Conservation (phyloP, 2,888 invertebrate species). For the Dasypogon diadema region DNA sequence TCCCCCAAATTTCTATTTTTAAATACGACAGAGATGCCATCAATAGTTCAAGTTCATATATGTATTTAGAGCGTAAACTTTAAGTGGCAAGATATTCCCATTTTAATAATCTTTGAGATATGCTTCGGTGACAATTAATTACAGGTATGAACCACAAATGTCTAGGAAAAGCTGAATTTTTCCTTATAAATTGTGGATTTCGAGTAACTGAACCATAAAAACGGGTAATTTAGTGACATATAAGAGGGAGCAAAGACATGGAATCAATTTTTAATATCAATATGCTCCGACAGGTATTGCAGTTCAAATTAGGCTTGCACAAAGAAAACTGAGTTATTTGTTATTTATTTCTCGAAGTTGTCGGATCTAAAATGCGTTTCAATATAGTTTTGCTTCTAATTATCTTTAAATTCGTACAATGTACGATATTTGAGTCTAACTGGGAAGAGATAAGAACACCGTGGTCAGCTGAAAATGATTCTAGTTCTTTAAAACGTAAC, state of each 20-base stretch:
- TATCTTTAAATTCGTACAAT: no score
- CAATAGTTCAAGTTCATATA: slow-evolving; percentile 17
- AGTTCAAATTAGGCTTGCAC: neutral
- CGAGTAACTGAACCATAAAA: slow-evolving; percentile 28
- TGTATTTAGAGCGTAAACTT: slow-evolving; percentile 8
- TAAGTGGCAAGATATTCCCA: neutral
- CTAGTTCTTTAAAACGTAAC: neutral
- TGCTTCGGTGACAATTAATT: neutral
- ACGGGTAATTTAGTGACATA: slow-evolving; percentile 3
- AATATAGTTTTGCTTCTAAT: neutral
- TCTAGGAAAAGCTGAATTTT: neutral
- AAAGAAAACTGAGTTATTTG: slow-evolving; percentile 6
- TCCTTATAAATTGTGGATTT: neutral
- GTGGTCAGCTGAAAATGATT: neutral
- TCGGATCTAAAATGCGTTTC: slow-evolving; percentile 10
- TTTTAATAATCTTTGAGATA: neutral
- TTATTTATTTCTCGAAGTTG: neutral
- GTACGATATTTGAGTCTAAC: neutral
- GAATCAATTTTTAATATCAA: slow-evolving; percentile 41
- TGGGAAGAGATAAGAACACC: neutral
- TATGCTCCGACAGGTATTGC: slow-evolving; percentile 48
- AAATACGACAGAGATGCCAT: neutral
- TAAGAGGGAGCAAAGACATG: neutral
- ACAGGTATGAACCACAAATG: neutral
- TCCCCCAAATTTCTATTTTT: no score